Conservation (phyloP, 1,140 invertebrate species). For the Bombus ignitus region DNA sequence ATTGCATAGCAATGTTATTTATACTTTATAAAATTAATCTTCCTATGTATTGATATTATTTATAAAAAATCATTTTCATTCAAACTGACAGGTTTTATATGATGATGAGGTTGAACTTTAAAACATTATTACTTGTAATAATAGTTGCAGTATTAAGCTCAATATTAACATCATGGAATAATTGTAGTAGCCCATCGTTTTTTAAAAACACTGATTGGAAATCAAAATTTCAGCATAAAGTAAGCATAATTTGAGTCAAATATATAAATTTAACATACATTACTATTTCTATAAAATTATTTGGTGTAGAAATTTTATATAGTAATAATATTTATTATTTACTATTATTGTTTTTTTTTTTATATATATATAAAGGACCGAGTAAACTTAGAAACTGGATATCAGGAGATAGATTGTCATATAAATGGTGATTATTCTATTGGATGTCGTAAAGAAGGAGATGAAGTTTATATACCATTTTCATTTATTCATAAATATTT, state of each 20-base stretch:
- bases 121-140: constrained; percentile 77
- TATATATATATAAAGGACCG: constrained; percentile 68
- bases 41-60: not conserved
- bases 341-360: not conserved
- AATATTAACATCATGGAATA: constrained; percentile 80
- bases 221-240: constrained; percentile 84
- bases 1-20: too few species aligned
- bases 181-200: constrained; percentile 76
- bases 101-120: constrained; percentile 82
- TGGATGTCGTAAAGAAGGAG: constrained; percentile 91
- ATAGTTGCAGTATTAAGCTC: constrained; percentile 79
- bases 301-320: not conserved
- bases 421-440: constrained; percentile 95
- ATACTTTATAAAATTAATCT: not conserved
- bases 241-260: constrained; percentile 33
- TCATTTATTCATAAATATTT: constrained; percentile 97
- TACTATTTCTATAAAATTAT: constrained; percentile 5
- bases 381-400: constrained; percentile 76
- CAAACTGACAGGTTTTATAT: constrained; percentile 71
- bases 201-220: constrained; percentile 77
- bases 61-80: not conserved
- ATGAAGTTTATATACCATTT: constrained; percentile 96
- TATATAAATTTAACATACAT: not conserved
- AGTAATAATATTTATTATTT: constrained; percentile 16
- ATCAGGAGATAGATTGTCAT: constrained; percentile 93